Conservation (phyloP, 2,888 invertebrate genomes). For the Chrysolina haemoptera region DNA sequence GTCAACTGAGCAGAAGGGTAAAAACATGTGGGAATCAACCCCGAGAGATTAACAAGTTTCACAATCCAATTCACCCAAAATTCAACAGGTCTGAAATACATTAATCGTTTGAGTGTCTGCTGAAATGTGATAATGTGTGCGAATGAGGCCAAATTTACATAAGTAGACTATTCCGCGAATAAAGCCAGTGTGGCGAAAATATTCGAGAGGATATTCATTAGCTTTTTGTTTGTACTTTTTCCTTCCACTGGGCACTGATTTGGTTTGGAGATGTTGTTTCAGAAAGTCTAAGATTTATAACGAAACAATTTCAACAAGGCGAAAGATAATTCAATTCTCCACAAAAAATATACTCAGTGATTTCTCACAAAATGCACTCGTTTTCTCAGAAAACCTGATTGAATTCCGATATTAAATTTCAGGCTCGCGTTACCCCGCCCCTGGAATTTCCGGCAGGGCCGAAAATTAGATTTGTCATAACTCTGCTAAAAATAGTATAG, state of each 20-base stretch:
- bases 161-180: neutral
- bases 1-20: neutral
- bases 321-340: too few relatives aligned
- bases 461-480: too few relatives aligned
- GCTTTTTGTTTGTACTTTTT: neutral
- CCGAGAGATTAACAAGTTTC: slow-evolving; percentile 1
- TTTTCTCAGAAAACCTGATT: too few relatives aligned
- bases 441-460: too few relatives aligned
- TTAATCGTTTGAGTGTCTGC: slow-evolving; percentile 8
- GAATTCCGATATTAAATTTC: too few relatives aligned
- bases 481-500: too few relatives aligned
- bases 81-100: slow-evolving; percentile 17
- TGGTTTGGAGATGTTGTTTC: too few relatives aligned
- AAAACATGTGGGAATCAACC: neutral
- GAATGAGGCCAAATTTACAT: slow-evolving; percentile 2
- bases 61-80: neutral
- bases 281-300: too few relatives aligned
- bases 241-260: neutral
- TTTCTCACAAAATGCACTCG: too few relatives aligned
- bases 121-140: slow-evolving; percentile 8
- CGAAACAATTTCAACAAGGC: too few relatives aligned
- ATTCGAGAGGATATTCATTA: neutral
- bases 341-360: too few relatives aligned
- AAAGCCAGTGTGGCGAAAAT: neutral
- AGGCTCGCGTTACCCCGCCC: too few relatives aligned